Evolutionary conservation across 2,888 invertebrate genomes (phyloP), one percentile per base, ranked within the genome.

Genomic region (Noctua janthina): DNA sequence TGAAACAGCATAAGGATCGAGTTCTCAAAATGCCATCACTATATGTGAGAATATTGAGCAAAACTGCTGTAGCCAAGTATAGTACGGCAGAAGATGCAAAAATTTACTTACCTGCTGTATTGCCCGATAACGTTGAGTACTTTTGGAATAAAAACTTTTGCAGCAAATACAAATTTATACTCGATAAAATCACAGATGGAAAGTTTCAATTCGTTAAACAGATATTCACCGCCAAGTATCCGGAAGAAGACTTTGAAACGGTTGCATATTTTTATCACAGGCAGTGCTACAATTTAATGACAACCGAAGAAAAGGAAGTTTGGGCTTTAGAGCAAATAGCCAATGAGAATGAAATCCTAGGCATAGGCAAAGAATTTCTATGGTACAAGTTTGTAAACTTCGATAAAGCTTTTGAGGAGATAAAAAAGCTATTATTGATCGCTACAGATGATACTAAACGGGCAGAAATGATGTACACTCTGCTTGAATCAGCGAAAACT

Each of bases 331-430:
- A 85, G 43, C 92, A 95, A 59, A 83, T 95, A 76, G 90, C 92
- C 59, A 91, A 87, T 76, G 88, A 89, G 56, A 83, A 88, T 54
- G 94, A 94, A 76, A 74, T 93, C 51, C 79, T 93, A 23, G 93
- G 93, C 6, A 81, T 64, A 43, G 92, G 91, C 23, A 86, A 88
- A 56, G 91, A 93, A 83, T 95, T 91, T 79, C 67, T 85, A 10
- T 95, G 94, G 94, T 95, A 93, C 76, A 86, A 91, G 82, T 95
- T 92, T 89, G 88, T 95, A 0, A 91, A 79, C n/a, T 95, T 92
- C 77, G 89, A 92, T 39, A 91, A 88, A 68, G 92, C 95, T 62
- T 93, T 95, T 68, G 76, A 67, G 49, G 91, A 90, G 78, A 91
- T 95, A 8, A 93, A 93, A 78, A 92, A 91, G 73, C 85, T 87